Evolutionary conservation across 2,797 vertebrate genomes (phyloP), one percentile per base, ranked within the genome.

Genomic region (Xenops minutus): DNA sequence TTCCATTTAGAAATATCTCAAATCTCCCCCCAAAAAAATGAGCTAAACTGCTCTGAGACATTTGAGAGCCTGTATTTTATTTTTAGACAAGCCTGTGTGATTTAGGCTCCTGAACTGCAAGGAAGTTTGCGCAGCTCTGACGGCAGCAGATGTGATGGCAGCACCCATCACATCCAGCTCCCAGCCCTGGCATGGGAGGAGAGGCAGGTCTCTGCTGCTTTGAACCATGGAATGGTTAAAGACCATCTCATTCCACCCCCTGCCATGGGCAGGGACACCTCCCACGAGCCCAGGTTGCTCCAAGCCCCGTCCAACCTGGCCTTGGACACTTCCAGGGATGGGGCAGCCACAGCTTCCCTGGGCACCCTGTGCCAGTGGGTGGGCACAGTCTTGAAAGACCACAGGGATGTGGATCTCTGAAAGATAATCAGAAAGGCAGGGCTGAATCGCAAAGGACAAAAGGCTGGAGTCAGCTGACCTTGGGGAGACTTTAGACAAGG

Each of bases 1-100:
- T 72, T 94, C 74, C 74, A 64, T 75, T 90, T 91, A 32, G 48
- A 93, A 97, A 84, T 86, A 86, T 36, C 83, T 88, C 79, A 30
- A 71, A 81, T 94, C 85, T 93, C 22, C 13, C 63, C 51, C 55
- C 36, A 71, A 69, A 79, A 75, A 84, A 94, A 89, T n/a, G 56
- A 93, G 41, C 46, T 55, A 5, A 88, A 66, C 52, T 51, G 69
- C 59, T 68, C 10, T 44, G 67, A 90, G 88, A 78, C 2, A 3
- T 83, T 84, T 63, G 16, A 49, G 67, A 88, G 66, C 21, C 62
- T 34, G 55, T 58, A n/a, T 85, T 73, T 92, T 72, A 91, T 62
- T 93, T 95, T 86, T 72, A 66, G 49, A 68, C 68, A 58, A 64
- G 36, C 5, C 36, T 30, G 15, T n/a, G 51, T 81, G 80, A 27